A percentile compares a stretch with the other conserved stretches of the same genome.
Conservation (phyloP, 2,888 invertebrate species). For the Augochlorella aurata region DNA sequence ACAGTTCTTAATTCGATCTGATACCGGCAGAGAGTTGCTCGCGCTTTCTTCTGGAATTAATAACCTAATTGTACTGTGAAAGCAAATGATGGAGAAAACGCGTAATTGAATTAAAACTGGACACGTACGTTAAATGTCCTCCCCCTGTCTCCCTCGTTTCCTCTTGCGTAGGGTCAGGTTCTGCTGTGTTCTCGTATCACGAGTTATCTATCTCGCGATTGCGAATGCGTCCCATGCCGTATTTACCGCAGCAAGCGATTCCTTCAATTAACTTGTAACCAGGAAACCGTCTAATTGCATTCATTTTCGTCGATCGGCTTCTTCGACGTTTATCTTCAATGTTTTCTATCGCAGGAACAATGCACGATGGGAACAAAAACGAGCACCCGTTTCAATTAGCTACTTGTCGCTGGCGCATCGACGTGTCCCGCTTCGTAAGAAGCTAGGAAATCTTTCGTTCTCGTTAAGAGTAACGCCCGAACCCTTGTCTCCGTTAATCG, state of each 20-base stretch:
- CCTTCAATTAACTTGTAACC: background rate
- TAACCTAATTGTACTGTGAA: background rate
- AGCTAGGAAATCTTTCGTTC: conserved; percentile 16
- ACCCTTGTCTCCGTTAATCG: conserved; percentile 24
- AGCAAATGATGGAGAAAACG: background rate
- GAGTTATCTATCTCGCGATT: background rate
- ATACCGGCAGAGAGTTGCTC: background rate
- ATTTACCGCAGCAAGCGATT: background rate
- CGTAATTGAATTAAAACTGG: conserved; percentile 8
- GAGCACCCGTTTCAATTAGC: background rate
- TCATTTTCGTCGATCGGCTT: background rate
- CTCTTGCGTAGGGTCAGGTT: conserved; percentile 4
- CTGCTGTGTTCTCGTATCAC: background rate
- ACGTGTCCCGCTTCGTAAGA: background rate
- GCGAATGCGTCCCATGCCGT: background rate
- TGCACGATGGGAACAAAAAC: background rate
- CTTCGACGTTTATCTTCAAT: background rate
- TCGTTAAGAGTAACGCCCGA: conserved; percentile 21
- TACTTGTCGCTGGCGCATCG: background rate
- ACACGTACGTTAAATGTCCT: background rate
- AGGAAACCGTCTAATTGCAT: background rate
- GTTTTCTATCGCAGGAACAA: background rate
- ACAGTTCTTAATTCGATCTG: background rate
- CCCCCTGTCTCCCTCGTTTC: background rate
- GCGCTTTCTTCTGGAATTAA: background rate